Evolutionary conservation across 2,888 invertebrate species (phyloP), one percentile per base, ranked within the genome.

Genomic region (Acrocera orbiculus): DNA sequence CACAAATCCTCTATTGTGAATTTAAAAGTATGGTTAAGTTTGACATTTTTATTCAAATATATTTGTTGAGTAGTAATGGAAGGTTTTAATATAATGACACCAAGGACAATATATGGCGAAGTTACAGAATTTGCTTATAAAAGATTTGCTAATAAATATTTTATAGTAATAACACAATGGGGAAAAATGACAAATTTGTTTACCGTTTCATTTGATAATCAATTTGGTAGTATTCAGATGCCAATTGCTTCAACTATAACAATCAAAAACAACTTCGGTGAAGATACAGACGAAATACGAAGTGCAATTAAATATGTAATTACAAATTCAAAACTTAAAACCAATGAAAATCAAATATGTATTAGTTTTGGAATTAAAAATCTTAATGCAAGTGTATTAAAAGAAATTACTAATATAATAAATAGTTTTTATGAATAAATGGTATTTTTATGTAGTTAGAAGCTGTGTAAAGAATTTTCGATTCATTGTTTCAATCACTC

Each of bases 141-240:
- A 4, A 37, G 44, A 11, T 58, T 58, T 29, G 46, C 45, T 5
- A 54, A 56, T 42, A 53, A 52, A 37, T 53, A 53, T 49, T 44
- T 58, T 29, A 36, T 58, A 17, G 30, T 58, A 7, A 46, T 56
- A 23, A 57, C 58, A 1, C 58, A 58, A 38, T 48, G 52, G 34
- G 49, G 49, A 10, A 54, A 51, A 36, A 34, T 56, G 41, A 48
- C 50, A 39, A 54, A 53, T 22, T 27, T 57, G 1, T 58, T 51
- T 32, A 46, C 48, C 2, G 52, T 57, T 4, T 39, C 43, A 10
- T 57, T 55, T 29, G 57, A 58, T 32, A n/a, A 4, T n/a, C 24
- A n/a, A 19, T 8, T 19, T 38, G 20, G 36, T 35, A 7, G 32
- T 32, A n/a, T n/a, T 11, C 16, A 10, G 4, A 33, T 8, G 3